These are phyloP conservation scores for Apotomis turbidana DNA, from an alignment of 2,888 invertebrate species.

Conservation along the genomic window DNA sequence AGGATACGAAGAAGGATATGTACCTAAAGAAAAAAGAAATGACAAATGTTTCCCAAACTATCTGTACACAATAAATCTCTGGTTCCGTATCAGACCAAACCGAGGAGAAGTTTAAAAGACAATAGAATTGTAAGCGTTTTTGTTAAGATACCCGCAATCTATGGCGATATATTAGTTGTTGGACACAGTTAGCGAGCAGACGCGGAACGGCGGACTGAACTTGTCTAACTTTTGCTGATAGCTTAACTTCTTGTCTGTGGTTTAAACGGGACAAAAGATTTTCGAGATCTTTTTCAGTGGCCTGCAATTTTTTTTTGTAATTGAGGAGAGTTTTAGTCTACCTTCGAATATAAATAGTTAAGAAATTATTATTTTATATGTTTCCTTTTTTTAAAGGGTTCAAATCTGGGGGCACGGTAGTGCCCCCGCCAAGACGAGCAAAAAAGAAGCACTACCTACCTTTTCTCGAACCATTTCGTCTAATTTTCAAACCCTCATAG, in stretches of 20 bases:
- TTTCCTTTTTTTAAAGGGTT: too few relatives aligned
- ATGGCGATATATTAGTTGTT: conserved; percentile 58
- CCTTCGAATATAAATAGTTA: too few relatives aligned
- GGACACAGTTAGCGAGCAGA: conserved; percentile 48
- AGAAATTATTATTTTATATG: too few relatives aligned
- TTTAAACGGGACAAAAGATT: neutral
- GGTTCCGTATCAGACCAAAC: conserved; percentile 40
- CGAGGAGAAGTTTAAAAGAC: conserved; percentile 52
- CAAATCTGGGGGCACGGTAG: too few relatives aligned
- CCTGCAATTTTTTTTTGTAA: too few relatives aligned
- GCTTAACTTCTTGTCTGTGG: conserved; percentile 10
- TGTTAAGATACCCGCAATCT: conserved; percentile 52
- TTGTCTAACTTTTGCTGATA: conserved; percentile 25
- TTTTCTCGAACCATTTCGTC: too few relatives aligned
- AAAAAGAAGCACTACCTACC: too few relatives aligned
- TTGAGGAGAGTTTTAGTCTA: too few relatives aligned
- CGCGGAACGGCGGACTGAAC: conserved; percentile 23
- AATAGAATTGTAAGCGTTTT: conserved; percentile 51
- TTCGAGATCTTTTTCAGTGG: neutral
- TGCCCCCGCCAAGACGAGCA: too few relatives aligned
- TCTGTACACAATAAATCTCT: conserved; percentile 36
- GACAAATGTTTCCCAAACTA: conserved; percentile 36
- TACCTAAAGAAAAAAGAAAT: conserved; percentile 17
- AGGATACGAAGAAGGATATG: neutral
- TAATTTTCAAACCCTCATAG: too few relatives aligned